These are phyloP conservation scores for Mythimna impura DNA, from an alignment of 2,888 invertebrate genomes.

Conservation along the genomic window DNA sequence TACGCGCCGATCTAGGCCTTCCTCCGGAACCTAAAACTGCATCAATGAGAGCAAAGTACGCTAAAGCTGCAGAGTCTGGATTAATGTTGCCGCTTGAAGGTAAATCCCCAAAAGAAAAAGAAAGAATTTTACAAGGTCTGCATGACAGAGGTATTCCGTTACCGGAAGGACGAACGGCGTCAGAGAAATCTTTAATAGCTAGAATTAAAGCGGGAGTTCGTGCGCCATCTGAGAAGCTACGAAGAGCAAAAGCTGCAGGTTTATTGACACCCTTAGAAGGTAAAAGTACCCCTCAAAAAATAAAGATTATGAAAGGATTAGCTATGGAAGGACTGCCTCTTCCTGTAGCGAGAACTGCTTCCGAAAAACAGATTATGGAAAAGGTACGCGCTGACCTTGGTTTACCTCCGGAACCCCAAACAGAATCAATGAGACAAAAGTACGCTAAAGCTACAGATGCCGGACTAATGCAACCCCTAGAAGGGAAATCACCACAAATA, in stretches of 20 bases:
- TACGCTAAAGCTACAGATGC: neutral
- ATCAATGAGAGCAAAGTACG: neutral
- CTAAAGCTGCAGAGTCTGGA: slow-evolving; percentile 1
- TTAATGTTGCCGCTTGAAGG: neutral
- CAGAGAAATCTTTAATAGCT: neutral
- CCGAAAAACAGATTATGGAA: neutral
- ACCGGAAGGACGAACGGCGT: neutral
- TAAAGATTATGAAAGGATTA: slow-evolving; percentile 1
- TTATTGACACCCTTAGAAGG: slow-evolving; percentile 1
- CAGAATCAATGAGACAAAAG: neutral
- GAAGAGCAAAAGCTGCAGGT: neutral
- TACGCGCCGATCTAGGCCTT: neutral
- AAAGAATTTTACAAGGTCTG: neutral
- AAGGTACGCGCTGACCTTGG: slow-evolving; percentile 4
- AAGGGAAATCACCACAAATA: neutral
- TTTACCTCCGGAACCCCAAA: slow-evolving; percentile 5
- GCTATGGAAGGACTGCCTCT: slow-evolving; percentile 3
- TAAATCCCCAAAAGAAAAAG: neutral
- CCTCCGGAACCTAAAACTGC: neutral
- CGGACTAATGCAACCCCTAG: neutral
- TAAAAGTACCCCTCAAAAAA: neutral
- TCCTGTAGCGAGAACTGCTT: neutral
- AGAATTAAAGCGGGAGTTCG: neutral
- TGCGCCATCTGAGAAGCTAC: slow-evolving; percentile 2
- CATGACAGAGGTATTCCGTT: slow-evolving; percentile 4